Evolutionary conservation across 2,113 vertebrate species (phyloP).

Genomic region (Salvelinus alpinus): DNA sequence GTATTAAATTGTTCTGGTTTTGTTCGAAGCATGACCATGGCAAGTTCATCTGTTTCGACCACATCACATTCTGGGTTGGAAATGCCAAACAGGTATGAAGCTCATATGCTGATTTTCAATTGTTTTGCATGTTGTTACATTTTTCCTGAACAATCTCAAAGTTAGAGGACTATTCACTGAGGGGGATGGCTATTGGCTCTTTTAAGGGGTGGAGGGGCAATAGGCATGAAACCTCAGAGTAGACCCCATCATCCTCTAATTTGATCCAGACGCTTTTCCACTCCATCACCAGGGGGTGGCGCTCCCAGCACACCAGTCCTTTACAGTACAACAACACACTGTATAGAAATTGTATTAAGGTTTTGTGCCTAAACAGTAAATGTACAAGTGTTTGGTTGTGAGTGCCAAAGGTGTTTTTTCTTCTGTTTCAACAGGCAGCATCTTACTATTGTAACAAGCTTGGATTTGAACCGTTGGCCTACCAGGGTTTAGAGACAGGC

Average conservation of each 20-base stretch:
- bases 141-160: neutral
- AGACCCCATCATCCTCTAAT: slow-evolving; percentile 33
- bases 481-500: slow-evolving; percentile 89
- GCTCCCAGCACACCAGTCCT: neutral
- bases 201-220: slow-evolving; percentile 53
- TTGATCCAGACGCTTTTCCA: slow-evolving; percentile 22
- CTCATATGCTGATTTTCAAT: neutral
- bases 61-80: slow-evolving; percentile 96
- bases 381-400: neutral
- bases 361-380: no score
- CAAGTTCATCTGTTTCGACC: slow-evolving; percentile 88
- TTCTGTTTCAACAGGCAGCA: slow-evolving; percentile 68
- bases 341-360: no score
- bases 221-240: slow-evolving; percentile 3
- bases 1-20: neutral
- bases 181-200: slow-evolving; percentile 59
- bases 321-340: neutral
- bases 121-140: neutral
- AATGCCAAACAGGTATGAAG: slow-evolving; percentile 90
- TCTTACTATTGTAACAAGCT: slow-evolving; percentile 94
- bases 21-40: slow-evolving; percentile 79
- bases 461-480: slow-evolving; percentile 89
- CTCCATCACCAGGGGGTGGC: slow-evolving; percentile 39
- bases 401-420: neutral
- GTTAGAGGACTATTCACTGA: slow-evolving; percentile 23